Evolutionary conservation across 2,113 vertebrate genomes (phyloP).

Genomic region (Mus pahari): DNA sequence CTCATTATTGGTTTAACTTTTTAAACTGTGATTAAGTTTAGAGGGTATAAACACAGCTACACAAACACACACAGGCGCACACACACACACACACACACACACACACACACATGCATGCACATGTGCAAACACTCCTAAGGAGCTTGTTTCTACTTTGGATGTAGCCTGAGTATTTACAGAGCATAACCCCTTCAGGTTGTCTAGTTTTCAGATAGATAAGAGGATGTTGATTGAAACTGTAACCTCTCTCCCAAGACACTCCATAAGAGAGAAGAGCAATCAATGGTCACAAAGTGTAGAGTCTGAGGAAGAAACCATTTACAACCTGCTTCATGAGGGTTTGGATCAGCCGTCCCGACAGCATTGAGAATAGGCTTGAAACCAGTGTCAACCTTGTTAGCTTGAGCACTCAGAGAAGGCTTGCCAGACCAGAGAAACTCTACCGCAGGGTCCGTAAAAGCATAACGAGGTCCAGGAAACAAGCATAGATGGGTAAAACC

Average conservation of each 20-base stretch:
- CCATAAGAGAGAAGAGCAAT: neutral
- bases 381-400: no score
- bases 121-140: neutral
- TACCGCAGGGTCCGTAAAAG: rapidly evolving
- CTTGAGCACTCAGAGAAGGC: neutral
- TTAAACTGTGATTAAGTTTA: neutral
- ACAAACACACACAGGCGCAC: neutral
- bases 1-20: neutral
- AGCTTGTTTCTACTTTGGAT: neutral
- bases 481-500: neutral
- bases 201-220: neutral
- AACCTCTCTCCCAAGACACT: neutral
- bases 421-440: neutral
- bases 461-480: rapidly evolving
- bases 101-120: rapidly evolving
- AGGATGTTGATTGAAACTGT: neutral
- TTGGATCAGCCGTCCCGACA: neutral
- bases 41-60: neutral
- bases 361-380: neutral
- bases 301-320: neutral
- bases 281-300: neutral
- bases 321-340: neutral
- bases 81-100: rapidly evolving
- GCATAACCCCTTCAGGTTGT: neutral
- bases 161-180: rapidly evolving